These are phyloP conservation scores for Azemiops feae DNA, from an alignment of 2,113 vertebrate genomes.

Conservation along the genomic window DNA sequence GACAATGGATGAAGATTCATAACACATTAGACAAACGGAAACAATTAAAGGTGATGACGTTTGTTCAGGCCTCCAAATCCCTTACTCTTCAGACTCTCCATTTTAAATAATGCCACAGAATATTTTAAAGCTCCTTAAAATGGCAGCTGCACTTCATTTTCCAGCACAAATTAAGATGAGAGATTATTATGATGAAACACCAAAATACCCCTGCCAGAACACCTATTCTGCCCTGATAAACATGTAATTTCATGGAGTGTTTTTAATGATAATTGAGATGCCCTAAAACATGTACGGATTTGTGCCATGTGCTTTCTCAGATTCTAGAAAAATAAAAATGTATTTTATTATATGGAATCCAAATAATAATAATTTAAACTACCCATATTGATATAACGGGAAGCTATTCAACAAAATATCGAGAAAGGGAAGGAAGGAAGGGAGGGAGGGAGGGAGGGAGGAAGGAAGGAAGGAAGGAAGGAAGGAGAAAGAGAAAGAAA, in stretches of 20 bases:
- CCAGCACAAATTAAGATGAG: background rate
- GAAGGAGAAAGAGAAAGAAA: background rate
- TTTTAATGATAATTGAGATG: background rate
- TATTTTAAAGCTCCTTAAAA: constrained; percentile 1
- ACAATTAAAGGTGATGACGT: background rate
- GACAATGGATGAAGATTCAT: background rate
- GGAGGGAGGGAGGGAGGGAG: background rate
- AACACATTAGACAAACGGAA: background rate
- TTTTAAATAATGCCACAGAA: background rate
- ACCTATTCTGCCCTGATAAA: background rate
- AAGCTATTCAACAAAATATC: background rate
- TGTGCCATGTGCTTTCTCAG: background rate
- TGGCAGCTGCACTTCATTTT: background rate
- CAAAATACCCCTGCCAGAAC: background rate
- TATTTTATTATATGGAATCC: background rate
- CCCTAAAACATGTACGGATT: background rate
- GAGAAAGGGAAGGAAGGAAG: too few relatives aligned
- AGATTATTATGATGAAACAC: background rate
- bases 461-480: background rate
- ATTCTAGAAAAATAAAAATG: background rate
- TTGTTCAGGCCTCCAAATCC: background rate
- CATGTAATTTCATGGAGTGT: background rate
- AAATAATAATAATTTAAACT: background rate
- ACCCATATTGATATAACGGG: background rate
- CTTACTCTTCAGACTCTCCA: background rate